phyloP scores from a whole-genome alignment of 2,888 invertebrate genomes.

The Meloe dianella region DNA sequence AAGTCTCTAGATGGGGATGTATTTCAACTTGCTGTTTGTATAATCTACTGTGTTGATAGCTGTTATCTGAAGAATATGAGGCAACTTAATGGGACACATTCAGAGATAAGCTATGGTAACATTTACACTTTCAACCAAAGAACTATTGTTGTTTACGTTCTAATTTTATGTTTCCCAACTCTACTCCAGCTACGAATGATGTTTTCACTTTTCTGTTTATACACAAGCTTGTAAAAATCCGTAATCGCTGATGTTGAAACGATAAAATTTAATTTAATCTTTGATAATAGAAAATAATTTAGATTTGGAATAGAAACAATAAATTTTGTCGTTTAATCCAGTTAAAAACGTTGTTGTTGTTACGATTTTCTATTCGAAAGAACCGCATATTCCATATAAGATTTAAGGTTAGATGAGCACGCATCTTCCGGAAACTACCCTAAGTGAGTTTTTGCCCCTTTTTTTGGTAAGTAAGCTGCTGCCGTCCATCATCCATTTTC shows the following conservation, averaged over 20 bases:
- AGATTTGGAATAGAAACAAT: slow-evolving; percentile 37
- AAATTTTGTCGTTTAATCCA: slow-evolving; percentile 38
- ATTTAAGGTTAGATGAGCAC: slow-evolving; percentile 48
- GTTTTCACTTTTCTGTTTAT: slow-evolving; percentile 31
- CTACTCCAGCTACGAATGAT: slow-evolving; percentile 15
- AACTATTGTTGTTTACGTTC: slow-evolving; percentile 37
- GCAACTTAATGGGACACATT: slow-evolving; percentile 37
- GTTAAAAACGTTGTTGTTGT: slow-evolving; percentile 30
- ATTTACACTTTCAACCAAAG: slow-evolving; percentile 38
- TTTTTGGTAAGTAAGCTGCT: slow-evolving; percentile 24
- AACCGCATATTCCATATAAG: slow-evolving; percentile 41
- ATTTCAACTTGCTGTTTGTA: slow-evolving; percentile 33
- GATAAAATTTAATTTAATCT: slow-evolving; percentile 25
- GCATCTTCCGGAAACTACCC: slow-evolving; percentile 40
- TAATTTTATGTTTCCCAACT: slow-evolving; percentile 26
- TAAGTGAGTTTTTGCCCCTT: slow-evolving; percentile 37
- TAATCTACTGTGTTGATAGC: slow-evolving; percentile 37
- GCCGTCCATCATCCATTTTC: slow-evolving; percentile 35
- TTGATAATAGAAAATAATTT: background rate
- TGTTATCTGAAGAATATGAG: slow-evolving; percentile 41
- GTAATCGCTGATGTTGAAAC: background rate
- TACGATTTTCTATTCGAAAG: slow-evolving; percentile 31
- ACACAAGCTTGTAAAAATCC: background rate
- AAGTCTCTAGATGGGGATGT: slow-evolving; percentile 9
- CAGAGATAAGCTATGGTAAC: slow-evolving; percentile 38